These are phyloP conservation scores for Siphamia tubifer DNA, from an alignment of 2,113 vertebrate genomes.

Conservation along the genomic window DNA sequence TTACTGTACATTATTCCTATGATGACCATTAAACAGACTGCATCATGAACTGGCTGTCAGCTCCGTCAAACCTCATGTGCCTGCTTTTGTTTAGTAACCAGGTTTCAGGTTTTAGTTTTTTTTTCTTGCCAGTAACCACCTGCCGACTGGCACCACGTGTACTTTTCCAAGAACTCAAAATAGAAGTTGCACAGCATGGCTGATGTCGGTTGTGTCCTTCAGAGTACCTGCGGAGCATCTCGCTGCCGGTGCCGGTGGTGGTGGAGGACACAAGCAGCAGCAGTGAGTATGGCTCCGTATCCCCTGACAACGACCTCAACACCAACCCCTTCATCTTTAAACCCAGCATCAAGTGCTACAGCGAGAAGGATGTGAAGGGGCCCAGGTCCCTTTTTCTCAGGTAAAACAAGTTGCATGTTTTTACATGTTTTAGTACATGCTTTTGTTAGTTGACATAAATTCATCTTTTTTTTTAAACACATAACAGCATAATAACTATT, in stretches of 20 bases:
- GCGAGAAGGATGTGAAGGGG: slow-evolving; percentile 90
- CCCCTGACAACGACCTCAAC: slow-evolving; percentile 94
- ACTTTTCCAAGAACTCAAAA: slow-evolving; percentile 37
- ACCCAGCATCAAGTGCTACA: slow-evolving; percentile 91
- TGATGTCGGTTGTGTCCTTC: neutral
- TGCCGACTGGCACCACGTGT: slow-evolving; percentile 1
- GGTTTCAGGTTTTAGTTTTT: neutral
- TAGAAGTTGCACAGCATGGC: slow-evolving; percentile 16
- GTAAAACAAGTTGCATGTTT: slow-evolving; percentile 58
- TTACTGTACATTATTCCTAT: neutral
- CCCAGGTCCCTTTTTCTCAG: slow-evolving; percentile 90
- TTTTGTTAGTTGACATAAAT: neutral
- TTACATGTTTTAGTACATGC: too few relatives aligned
- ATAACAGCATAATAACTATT: too few relatives aligned
- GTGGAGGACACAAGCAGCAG: slow-evolving; percentile 97
- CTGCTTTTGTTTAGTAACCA: neutral
- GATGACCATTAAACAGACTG: neutral
- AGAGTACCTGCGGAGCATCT: slow-evolving; percentile 97
- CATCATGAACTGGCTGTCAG: neutral
- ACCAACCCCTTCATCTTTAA: slow-evolving; percentile 94
- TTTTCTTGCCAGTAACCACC: neutral
- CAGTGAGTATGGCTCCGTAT: slow-evolving; percentile 97
- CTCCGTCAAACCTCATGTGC: slow-evolving; percentile 15
- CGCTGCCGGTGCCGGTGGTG: slow-evolving; percentile 94
- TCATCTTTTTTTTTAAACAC: too few relatives aligned